A percentile compares a stretch with the other conserved stretches of the same genome.
phyloP scores from a whole-genome alignment of 2,113 vertebrate species.

The Muntiacus reevesi region DNA sequence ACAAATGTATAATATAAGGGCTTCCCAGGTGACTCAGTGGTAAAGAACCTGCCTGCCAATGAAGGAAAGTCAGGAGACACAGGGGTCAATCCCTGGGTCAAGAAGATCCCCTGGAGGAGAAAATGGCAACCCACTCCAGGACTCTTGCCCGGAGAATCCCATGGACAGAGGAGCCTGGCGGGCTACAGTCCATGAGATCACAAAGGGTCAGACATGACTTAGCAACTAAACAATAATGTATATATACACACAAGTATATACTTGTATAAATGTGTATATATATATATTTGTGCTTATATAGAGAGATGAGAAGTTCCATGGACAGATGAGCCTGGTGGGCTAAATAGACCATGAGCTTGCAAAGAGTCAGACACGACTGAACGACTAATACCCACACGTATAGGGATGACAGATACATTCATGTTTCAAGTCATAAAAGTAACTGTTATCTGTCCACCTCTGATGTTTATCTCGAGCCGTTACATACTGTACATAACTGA shows the following conservation, averaged over 20 bases:
- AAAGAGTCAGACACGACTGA: not conserved
- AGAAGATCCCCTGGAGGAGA: not conserved
- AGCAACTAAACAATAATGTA: not conserved
- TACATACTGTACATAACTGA: accelerated
- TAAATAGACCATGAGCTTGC: not conserved
- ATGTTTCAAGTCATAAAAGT: not conserved
- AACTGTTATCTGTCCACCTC: too few species aligned
- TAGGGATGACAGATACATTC: not conserved
- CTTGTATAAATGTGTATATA: not conserved
- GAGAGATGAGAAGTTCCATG: not conserved
- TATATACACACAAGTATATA: not conserved
- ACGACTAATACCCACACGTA: not conserved
- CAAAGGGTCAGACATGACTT: not conserved
- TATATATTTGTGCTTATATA: not conserved
- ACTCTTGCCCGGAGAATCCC: not conserved
- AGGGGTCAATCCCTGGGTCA: not conserved
- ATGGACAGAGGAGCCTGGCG: not conserved
- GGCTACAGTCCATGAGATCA: not conserved
- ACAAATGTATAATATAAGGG: too few species aligned
- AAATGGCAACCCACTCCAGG: not conserved
- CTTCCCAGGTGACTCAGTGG: not conserved
- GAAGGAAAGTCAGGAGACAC: not conserved
- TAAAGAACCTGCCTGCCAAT: not conserved
- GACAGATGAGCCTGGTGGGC: not conserved
- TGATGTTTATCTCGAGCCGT: accelerated